Evolutionary conservation across 1,140 invertebrate species (phyloP).

Genomic region (Aleiodes sp.): DNA sequence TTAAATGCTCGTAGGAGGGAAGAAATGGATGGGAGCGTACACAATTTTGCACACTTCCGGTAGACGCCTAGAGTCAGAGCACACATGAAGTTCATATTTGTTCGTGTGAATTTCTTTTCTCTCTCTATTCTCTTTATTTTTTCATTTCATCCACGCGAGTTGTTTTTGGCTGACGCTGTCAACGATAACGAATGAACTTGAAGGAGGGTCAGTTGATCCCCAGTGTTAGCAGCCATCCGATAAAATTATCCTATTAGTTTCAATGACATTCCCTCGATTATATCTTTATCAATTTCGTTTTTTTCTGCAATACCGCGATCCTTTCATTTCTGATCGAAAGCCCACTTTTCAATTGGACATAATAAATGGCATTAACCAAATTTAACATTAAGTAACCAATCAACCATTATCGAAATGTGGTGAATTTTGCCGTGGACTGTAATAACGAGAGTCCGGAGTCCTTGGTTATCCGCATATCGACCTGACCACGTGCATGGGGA

Average conservation of each 20-base stretch:
- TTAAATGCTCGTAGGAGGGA: slow-evolving; percentile 42
- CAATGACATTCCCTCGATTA: slow-evolving; percentile 5
- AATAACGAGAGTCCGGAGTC: slow-evolving; percentile 30
- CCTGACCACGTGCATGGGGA: slow-evolving; percentile 42
- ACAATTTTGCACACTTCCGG: slow-evolving; percentile 2
- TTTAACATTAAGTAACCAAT: background rate
- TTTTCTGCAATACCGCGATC: too few relatives aligned
- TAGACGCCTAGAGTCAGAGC: slow-evolving; percentile 2
- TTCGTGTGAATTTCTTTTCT: slow-evolving; percentile 7
- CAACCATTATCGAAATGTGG: slow-evolving; percentile 1
- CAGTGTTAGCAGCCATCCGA: background rate
- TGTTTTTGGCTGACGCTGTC: background rate
- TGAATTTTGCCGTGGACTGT: slow-evolving; percentile 23
- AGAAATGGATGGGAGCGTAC: background rate
- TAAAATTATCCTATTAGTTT: slow-evolving; percentile 27
- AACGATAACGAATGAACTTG: slow-evolving; percentile 7
- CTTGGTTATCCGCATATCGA: slow-evolving; percentile 52
- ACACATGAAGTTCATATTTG: slow-evolving; percentile 7
- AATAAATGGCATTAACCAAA: background rate
- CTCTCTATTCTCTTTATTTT: slow-evolving; percentile 1
- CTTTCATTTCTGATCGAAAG: too few relatives aligned
- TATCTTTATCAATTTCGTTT: background rate
- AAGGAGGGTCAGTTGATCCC: background rate
- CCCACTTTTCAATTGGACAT: too few relatives aligned
- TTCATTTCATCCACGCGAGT: background rate